Conservation (phyloP, 2,888 invertebrate species). For the Cyaniris semiargus region DNA sequence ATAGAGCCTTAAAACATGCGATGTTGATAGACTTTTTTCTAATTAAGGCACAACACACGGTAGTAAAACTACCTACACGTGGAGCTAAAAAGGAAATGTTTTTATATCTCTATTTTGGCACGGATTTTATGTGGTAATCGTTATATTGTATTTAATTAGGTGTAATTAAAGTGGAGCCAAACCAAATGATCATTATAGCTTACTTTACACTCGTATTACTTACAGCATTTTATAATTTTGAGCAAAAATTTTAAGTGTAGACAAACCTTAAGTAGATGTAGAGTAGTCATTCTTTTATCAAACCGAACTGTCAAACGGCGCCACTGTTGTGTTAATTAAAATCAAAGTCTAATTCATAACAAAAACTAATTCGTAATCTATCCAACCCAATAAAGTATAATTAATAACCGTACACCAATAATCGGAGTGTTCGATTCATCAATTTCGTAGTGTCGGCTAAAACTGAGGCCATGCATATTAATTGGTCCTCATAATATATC, state of each 20-base stretch:
- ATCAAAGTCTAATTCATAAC: not conserved
- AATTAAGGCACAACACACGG: constrained; percentile 17
- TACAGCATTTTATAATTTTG: not conserved
- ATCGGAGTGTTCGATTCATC: constrained; percentile 61
- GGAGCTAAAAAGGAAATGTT: not conserved
- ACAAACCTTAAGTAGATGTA: not conserved
- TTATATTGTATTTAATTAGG: not conserved
- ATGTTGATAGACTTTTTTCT: constrained; percentile 32
- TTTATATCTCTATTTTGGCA: not conserved
- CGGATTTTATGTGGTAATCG: not conserved
- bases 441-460: constrained; percentile 54
- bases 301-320: constrained; percentile 19
- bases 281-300: not conserved
- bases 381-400: constrained; percentile 42
- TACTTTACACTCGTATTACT: not conserved
- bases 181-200: not conserved
- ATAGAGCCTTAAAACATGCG: constrained; percentile 47
- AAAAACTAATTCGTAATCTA: constrained; percentile 28
- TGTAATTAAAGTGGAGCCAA: not conserved
- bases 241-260: not conserved
- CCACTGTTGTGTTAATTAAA: constrained; percentile 26
- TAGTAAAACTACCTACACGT: not conserved
- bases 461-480: constrained; percentile 56
- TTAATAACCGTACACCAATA: constrained; percentile 67
- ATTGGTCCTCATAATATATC: constrained; percentile 64